Evolutionary conservation across 2,888 invertebrate genomes (phyloP), one percentile per base, ranked within the genome.

Genomic region (Gisinianus flammeolus): DNA sequence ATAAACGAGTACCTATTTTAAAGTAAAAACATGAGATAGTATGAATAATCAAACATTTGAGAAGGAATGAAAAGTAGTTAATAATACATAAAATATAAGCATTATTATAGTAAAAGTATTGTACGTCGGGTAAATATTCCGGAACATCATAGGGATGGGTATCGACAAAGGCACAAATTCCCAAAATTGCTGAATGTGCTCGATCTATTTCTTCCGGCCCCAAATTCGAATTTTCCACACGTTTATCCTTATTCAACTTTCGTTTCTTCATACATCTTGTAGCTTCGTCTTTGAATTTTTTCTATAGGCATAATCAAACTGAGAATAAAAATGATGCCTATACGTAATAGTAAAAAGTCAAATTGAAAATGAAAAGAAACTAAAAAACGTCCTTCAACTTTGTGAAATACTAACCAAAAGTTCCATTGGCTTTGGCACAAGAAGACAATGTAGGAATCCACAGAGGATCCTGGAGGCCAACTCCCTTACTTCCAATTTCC

Each of bases 111-210:
- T 44, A 44, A 73, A 35, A 8, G 35, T 35, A 35, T 35, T 19
- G 6, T 44, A 96, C 91, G 71, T 91, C 91, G 79, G 97, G 92
- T 87, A 94, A 87, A 87, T 91, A 90, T 86, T 91, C 88, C 81
- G 96, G 92, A 86, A 94, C 91, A 85, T 93, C 92, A 87, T 97
- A 97, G 0, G 97, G 97, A 87, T 93, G 92, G 19, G 96, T 94
- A 83, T 91, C 91, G 64, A 97, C 91, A 87, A 94, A 94, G 6
- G 95, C 93, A 86, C 96, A 94, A 77, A 97, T 88, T 0, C 96
- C 97, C 24, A 97, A 89, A 58, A 97, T 93, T 22, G 95, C 96
- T 76, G 93, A 92, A 87, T 97, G 97, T 12, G 81, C 92, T 66
- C 88, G 79, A 90, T 88, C 82, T 68, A 83, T 76, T 75, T 84